phyloP scores from a whole-genome alignment of 2,888 invertebrate genomes.

The Nephrocerus scutellatus region DNA sequence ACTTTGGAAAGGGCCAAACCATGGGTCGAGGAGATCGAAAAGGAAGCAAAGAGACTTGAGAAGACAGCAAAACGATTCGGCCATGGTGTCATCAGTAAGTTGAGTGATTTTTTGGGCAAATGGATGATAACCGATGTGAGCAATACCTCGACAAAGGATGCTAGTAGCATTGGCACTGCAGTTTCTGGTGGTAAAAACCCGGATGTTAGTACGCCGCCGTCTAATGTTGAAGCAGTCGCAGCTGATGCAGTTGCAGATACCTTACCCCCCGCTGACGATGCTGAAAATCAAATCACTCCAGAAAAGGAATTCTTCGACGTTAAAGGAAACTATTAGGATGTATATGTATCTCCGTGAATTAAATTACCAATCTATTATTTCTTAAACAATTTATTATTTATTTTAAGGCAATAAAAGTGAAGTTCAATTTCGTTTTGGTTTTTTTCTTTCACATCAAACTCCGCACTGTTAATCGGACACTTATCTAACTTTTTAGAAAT shows the following conservation, averaged over 20 bases:
- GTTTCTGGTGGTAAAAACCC: slow-evolving; percentile 2
- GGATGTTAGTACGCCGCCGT: slow-evolving; percentile 8
- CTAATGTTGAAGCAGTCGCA: not conserved
- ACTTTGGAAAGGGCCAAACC: slow-evolving; percentile 40
- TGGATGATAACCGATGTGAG: too few relatives aligned
- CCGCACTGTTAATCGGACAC: too few relatives aligned
- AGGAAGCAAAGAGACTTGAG: slow-evolving; percentile 38
- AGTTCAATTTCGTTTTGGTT: too few relatives aligned
- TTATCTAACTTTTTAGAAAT: too few relatives aligned
- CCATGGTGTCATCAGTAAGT: slow-evolving; percentile 30
- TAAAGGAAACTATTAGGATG: too few relatives aligned
- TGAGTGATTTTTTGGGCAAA: slow-evolving; percentile 31
- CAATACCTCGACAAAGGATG: too few relatives aligned
- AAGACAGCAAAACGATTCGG: slow-evolving; percentile 35
- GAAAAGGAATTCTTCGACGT: too few relatives aligned
- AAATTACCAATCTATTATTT: too few relatives aligned
- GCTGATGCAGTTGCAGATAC: not conserved
- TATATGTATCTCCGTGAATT: too few relatives aligned
- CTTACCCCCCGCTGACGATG: slow-evolving; percentile 10
- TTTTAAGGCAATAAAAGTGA: too few relatives aligned
- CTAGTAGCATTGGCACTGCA: slow-evolving; percentile 4
- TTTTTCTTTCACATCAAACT: too few relatives aligned
- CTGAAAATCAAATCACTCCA: slow-evolving; percentile 15
- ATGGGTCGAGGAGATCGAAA: slow-evolving; percentile 39
- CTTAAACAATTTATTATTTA: too few relatives aligned